Base-by-base conservation (phyloP, 2,797 vertebrate species). In the Echiichthys vipera region DNA sequence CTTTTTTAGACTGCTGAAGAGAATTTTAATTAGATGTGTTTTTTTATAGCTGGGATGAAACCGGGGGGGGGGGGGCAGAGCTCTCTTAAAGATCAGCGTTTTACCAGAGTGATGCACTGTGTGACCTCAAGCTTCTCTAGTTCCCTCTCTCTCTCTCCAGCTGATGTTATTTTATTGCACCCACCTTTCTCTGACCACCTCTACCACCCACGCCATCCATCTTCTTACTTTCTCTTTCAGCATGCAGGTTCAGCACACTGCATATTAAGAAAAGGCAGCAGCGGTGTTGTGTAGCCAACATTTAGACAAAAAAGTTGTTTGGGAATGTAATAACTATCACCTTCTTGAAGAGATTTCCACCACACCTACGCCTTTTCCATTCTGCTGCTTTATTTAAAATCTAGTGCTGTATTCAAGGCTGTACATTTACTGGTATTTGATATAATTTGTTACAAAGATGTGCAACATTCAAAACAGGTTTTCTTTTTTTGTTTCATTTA, bases 11-110 rank as follows among this genome's bases (percentile, higher is more conserved):
- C 76, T 63, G 81, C 85, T 80, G 73, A 74, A 58, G 75, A 85
- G 86, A 88, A 90, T 91, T 84, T 85, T 91, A 92, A 93, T 92
- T 85, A 88, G 89, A 80, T 81, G 82, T 87, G 86, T 77, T 78
- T 84, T 90, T 89, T 88, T 88, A 84, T 86, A 84, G 80, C 79
- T 69, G 86, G 85, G 83, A 85, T 90, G 85, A 91, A 88, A 78
- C 75, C 65, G 63, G 77, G 80, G 70, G 71, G 78, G 61, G 79
- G 55, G 30, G 68, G 53, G 64, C n/a, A 50, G 61, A 29, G 71
- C 56, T 71, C 57, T 77, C 50, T 84, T 81, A 81, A 81, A 78
- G 80, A 81, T 83, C 84, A 83, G 73, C 63, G 17, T 74, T 87
- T 81, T 79, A 79, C 62, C 2, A 5, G 42, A 77, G 68, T 7